Conservation (phyloP, 2,113 vertebrate species). For the Pelobates fuscus region DNA sequence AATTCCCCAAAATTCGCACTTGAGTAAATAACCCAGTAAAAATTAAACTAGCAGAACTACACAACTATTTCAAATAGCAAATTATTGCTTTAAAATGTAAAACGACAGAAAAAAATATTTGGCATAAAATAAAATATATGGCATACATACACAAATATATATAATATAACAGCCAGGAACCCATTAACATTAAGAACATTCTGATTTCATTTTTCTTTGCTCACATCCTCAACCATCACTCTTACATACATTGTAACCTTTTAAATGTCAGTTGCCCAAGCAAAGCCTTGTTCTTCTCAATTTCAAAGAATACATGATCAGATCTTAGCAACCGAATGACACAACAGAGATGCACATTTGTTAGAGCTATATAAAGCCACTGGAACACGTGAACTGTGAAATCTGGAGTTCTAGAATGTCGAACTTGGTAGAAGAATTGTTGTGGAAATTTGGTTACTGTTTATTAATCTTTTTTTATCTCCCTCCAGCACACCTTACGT, state of each 20-base stretch:
- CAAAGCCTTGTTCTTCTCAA: not conserved
- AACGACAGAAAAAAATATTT: too few species aligned
- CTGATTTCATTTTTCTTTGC: not conserved
- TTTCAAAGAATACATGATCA: not conserved
- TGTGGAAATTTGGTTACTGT: constrained; percentile 7
- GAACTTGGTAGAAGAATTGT: constrained; percentile 1
- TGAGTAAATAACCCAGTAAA: too few species aligned
- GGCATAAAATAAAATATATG: too few species aligned
- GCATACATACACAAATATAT: too few species aligned
- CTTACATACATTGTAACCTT: not conserved
- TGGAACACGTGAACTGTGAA: constrained; percentile 29
- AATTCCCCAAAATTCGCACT: too few species aligned
- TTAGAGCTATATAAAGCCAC: constrained; percentile 18
- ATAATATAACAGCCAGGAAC: too few species aligned
- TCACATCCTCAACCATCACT: not conserved
- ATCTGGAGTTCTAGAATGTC: constrained; percentile 6
- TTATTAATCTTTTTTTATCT: constrained; percentile 5
- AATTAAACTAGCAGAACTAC: too few species aligned
- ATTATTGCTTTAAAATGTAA: too few species aligned
- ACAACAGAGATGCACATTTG: not conserved
- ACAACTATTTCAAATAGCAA: too few species aligned
- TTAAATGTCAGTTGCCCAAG: not conserved
- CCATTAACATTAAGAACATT: not conserved
- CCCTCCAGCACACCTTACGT: constrained; percentile 38
- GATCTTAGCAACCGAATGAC: constrained; percentile 10